Conservation (phyloP, 92 coral and sea anemone genomes). For the Porites cylindrica region DNA sequence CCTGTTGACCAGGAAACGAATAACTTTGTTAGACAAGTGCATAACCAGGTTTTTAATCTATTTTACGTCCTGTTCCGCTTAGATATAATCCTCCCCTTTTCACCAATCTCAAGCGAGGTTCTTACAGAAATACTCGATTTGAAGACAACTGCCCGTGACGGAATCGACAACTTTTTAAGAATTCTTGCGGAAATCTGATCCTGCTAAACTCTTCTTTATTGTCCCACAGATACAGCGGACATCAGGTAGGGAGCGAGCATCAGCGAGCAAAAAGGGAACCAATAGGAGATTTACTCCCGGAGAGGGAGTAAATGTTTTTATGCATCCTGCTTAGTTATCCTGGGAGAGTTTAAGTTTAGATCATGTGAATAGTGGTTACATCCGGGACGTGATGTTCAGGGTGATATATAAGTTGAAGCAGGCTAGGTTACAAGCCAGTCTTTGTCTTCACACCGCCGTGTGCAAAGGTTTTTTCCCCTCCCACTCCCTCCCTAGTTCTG, state of each 20-base stretch:
- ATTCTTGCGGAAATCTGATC: constrained; percentile 71
- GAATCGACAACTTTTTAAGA: constrained; percentile 54
- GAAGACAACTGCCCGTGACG: constrained; percentile 28
- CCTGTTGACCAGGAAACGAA: constrained; percentile 72
- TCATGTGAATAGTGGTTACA: too few relatives aligned
- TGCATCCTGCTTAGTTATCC: too few relatives aligned
- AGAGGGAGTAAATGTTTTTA: too few relatives aligned
- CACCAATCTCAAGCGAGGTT: constrained; percentile 73
- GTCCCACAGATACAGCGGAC: constrained; percentile 93
- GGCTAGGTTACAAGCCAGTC: too few relatives aligned
- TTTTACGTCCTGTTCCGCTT: constrained; percentile 68
- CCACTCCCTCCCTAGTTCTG: too few relatives aligned
- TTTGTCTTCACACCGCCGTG: too few relatives aligned
- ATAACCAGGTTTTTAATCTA: constrained; percentile 70
- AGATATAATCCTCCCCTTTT: constrained; percentile 60
- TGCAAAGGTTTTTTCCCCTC: too few relatives aligned
- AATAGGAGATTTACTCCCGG: too few relatives aligned
- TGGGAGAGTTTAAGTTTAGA: too few relatives aligned
- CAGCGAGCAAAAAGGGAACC: too few relatives aligned
- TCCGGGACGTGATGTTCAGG: too few relatives aligned
- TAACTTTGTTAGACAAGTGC: constrained; percentile 77
- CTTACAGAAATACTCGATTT: constrained; percentile 76
- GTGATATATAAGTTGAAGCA: too few relatives aligned
- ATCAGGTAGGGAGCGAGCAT: constrained; percentile 66
- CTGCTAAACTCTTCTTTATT: constrained; percentile 64